Evolutionary conservation across 64 coral and sea anemone species (phyloP), one percentile per base, ranked within the genome.

Genomic region (Montipora foliosa): DNA sequence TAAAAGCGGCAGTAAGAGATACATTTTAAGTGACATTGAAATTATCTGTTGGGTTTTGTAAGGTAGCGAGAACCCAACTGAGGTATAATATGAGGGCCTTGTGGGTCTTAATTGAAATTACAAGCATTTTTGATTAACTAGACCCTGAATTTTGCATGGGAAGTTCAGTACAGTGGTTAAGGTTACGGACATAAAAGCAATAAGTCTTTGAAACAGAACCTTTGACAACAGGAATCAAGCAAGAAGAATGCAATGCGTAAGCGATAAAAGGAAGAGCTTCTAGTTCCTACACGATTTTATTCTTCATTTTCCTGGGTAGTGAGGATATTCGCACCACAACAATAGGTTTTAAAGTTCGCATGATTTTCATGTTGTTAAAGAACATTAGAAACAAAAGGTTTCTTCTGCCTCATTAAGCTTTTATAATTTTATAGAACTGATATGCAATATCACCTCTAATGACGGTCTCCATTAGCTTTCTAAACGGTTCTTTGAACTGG

Each of bases 401-500:
- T 72, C 66, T 22, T 29, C 71, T 49, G 68, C 45, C 47, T 71
- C 45, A 70, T 72, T 86, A 72, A 67, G 12, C 8, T 46, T 84
- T 64, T 67, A 64, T 68, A 19, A 47, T 84, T 19, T 84, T 67
- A 84, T 29, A 67, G 9, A 16, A 3, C 67, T 84, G 60, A 67
- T 67, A 84, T 17, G 81, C 81, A 84, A 84, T 84, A 84, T 84
- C 81, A 44, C 60, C 3, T 11, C 80, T 82, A 44, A 82, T 64
- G 24, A 37, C 37, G 37, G 37, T 45, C 44, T 37, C 80, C 80
- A 82, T 82, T 66, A 57, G 53, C 24, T 64, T 44, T 52, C 60
- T 67, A 84, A 84, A 64, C 47, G 60, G 25, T 17, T 8, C 60
- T 29, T 47, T 6, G 44, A 22, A 64, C 16, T 84, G 80, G 52